phyloP scores from a whole-genome alignment of 2,797 vertebrate species.

The Sebastes kiyomatsui region DNA sequence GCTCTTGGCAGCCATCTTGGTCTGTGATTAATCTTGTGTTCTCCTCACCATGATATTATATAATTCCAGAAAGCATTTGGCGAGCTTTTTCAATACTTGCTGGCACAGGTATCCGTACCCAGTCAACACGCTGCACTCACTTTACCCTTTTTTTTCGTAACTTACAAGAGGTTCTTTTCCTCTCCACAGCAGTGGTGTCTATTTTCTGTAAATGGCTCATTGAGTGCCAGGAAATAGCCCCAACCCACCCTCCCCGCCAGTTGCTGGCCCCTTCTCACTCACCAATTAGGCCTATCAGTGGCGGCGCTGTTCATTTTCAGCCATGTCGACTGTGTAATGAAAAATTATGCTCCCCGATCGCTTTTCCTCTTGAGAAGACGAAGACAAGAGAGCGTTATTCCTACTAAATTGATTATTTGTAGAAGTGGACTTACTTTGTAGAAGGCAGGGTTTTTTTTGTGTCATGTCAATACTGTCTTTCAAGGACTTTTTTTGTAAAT shows the following conservation, averaged over 20 bases:
- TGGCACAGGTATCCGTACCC: slow-evolving; percentile 47
- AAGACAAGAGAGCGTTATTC: slow-evolving; percentile 1
- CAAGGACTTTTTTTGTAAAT: neutral
- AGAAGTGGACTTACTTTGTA: neutral
- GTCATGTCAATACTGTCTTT: neutral
- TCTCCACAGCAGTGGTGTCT: slow-evolving; percentile 13
- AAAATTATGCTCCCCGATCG: slow-evolving; percentile 57
- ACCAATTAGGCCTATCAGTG: slow-evolving; percentile 64
- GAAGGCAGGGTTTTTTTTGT: neutral
- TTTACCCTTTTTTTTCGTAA: slow-evolving; percentile 1
- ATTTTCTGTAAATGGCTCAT: slow-evolving; percentile 54
- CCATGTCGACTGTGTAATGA: slow-evolving; percentile 58
- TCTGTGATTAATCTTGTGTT: slow-evolving; percentile 62
- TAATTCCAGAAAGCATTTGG: slow-evolving; percentile 39
- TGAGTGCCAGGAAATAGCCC: slow-evolving; percentile 61
- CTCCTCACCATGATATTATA: slow-evolving; percentile 46
- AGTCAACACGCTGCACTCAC: slow-evolving; percentile 13
- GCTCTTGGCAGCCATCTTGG: slow-evolving; percentile 62
- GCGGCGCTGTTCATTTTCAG: slow-evolving; percentile 67
- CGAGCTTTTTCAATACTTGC: slow-evolving; percentile 28
- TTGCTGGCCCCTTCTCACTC: slow-evolving; percentile 43
- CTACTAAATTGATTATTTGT: neutral
- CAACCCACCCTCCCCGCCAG: slow-evolving; percentile 12
- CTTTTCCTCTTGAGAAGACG: slow-evolving; percentile 28
- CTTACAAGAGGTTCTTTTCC: neutral